Conservation (phyloP, 1,140 invertebrate species). For the Danaus melanippus region DNA sequence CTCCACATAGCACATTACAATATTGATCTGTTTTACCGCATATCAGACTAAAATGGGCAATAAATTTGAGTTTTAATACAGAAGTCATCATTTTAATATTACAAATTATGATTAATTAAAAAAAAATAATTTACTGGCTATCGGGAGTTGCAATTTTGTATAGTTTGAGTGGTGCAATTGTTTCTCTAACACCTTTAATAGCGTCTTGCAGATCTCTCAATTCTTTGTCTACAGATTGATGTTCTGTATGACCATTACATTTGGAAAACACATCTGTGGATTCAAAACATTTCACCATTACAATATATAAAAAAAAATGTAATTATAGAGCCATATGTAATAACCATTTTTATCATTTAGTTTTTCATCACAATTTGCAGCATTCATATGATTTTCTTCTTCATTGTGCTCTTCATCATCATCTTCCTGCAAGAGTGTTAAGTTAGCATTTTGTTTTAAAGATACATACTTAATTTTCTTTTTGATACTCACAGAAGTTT, state of each 20-base stretch:
- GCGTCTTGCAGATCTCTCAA: conserved; percentile 75
- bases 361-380: conserved; percentile 37
- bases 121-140: conserved; percentile 67
- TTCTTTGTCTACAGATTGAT: conserved; percentile 74
- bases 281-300: neutral
- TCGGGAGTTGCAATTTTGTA: conserved; percentile 75
- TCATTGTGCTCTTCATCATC: conserved; percentile 53
- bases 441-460: too few species aligned
- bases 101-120: neutral
- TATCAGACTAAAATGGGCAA: conserved; percentile 65
- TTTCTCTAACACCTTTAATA: conserved; percentile 73
- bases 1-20: conserved; percentile 74
- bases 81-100: neutral
- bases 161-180: conserved; percentile 73
- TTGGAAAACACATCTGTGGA: conserved; percentile 52
- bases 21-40: conserved; percentile 73
- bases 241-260: conserved; percentile 75
- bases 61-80: conserved; percentile 10
- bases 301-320: conserved; percentile 5
- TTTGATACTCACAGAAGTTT: conserved; percentile 50
- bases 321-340: conserved; percentile 3
- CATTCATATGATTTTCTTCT: conserved; percentile 30
- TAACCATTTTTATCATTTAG: conserved; percentile 42
- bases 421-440: conserved; percentile 32
- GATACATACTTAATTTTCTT: too few species aligned